phyloP scores from a whole-genome alignment of 2,888 invertebrate species.

The Zygaena filipendulae region DNA sequence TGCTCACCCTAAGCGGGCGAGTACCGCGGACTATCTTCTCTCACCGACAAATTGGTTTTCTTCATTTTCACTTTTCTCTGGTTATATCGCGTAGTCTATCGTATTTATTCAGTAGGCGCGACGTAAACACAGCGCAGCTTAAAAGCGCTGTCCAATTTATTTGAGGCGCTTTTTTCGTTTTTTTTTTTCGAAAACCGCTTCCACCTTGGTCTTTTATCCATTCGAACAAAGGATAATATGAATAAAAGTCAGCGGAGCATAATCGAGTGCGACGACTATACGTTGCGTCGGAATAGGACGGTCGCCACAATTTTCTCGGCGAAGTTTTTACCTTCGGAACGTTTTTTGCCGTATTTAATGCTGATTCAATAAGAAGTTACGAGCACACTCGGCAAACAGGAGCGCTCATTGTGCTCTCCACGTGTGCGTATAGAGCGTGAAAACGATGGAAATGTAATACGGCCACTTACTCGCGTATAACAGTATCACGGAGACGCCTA shows the following conservation, averaged over 20 bases:
- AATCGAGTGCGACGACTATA: slow-evolving; percentile 30
- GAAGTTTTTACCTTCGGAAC: slow-evolving; percentile 42
- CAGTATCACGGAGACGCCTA: too few relatives aligned
- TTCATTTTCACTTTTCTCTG: slow-evolving; percentile 30
- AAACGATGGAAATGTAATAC: too few relatives aligned
- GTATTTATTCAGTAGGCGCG: slow-evolving; percentile 38
- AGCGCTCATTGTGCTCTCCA: slow-evolving; percentile 12
- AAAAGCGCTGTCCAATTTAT: slow-evolving; percentile 54
- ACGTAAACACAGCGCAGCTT: slow-evolving; percentile 42
- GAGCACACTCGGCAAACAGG: slow-evolving; percentile 30
- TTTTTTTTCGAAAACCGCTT: slow-evolving; percentile 47
- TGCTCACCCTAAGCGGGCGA: slow-evolving; percentile 22
- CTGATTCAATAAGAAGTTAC: slow-evolving; percentile 20
- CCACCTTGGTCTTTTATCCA: slow-evolving; percentile 47
- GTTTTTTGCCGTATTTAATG: slow-evolving; percentile 33
- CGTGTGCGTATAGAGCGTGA: too few relatives aligned
- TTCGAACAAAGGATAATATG: slow-evolving; percentile 56
- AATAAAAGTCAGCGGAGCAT: slow-evolving; percentile 54
- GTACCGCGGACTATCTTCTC: slow-evolving; percentile 22
- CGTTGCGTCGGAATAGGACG: slow-evolving; percentile 41
- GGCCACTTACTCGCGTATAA: too few relatives aligned
- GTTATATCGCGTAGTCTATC: slow-evolving; percentile 34
- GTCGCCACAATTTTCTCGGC: slow-evolving; percentile 45
- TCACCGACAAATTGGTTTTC: slow-evolving; percentile 31
- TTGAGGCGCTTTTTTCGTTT: slow-evolving; percentile 44